Evolutionary conservation across 2,797 vertebrate species (phyloP).

Genomic region (Tangara arthus): DNA sequence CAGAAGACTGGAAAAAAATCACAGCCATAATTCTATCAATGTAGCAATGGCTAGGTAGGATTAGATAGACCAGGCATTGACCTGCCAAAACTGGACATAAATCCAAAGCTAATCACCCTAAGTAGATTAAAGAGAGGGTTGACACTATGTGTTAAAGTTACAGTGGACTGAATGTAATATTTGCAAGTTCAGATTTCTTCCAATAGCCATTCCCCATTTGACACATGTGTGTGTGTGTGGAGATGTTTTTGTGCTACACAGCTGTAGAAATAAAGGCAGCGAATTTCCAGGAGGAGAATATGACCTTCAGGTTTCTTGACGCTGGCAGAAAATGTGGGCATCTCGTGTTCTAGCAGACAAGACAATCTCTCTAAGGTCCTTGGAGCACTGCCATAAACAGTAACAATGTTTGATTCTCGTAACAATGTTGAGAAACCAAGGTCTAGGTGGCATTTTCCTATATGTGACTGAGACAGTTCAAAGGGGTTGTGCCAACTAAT

Average conservation of each 20-base stretch:
- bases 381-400: background rate
- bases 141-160: background rate
- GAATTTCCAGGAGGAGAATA: background rate
- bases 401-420: background rate
- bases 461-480: background rate
- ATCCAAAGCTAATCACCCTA: background rate
- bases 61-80: background rate
- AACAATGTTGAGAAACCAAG: background rate
- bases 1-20: background rate
- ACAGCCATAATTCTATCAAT: background rate
- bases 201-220: background rate
- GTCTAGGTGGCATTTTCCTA: background rate
- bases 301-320: background rate
- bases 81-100: background rate
- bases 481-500: background rate
- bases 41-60: background rate
- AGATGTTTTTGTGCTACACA: background rate
- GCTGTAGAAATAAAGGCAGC: background rate
- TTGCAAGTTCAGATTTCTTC: background rate
- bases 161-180: background rate
- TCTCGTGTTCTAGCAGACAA: background rate
- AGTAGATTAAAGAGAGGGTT: background rate
- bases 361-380: background rate
- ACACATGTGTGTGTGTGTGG: rapidly evolving
- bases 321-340: background rate